phyloP scores from a whole-genome alignment of 2,113 vertebrate genomes.

The Setophaga kirtlandii region DNA sequence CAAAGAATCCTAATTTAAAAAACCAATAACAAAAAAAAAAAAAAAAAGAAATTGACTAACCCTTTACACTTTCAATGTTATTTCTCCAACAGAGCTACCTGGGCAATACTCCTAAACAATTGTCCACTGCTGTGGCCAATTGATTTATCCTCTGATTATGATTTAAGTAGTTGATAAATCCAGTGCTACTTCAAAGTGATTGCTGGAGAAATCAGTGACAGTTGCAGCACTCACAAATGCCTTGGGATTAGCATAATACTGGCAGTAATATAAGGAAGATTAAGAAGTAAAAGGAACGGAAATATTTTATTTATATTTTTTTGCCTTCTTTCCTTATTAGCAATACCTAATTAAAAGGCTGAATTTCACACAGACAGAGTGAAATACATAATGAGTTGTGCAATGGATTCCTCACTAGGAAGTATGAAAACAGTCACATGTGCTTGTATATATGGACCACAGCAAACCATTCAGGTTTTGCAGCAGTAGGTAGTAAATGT shows the following conservation, averaged over 20 bases:
- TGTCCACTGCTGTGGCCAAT: not conserved
- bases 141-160: not conserved
- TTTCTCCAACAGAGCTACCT: not conserved
- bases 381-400: not conserved
- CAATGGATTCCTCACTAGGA: not conserved
- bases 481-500: not conserved
- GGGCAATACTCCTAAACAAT: not conserved
- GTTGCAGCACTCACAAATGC: not conserved
- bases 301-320: not conserved
- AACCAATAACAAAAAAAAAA: not conserved
- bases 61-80: not conserved
- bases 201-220: not conserved
- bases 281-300: not conserved
- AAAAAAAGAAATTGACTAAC: not conserved
- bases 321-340: not conserved
- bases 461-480: not conserved
- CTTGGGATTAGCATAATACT: not conserved
- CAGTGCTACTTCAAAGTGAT: not conserved
- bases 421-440: not conserved
- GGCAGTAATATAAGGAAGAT: not conserved
- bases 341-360: not conserved
- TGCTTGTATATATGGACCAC: not conserved
- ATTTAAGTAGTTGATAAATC: not conserved
- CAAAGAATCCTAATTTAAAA: not conserved
- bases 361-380: not conserved